Base-by-base conservation (phyloP, 2,113 vertebrate genomes). In the Sceloporus undulatus region DNA sequence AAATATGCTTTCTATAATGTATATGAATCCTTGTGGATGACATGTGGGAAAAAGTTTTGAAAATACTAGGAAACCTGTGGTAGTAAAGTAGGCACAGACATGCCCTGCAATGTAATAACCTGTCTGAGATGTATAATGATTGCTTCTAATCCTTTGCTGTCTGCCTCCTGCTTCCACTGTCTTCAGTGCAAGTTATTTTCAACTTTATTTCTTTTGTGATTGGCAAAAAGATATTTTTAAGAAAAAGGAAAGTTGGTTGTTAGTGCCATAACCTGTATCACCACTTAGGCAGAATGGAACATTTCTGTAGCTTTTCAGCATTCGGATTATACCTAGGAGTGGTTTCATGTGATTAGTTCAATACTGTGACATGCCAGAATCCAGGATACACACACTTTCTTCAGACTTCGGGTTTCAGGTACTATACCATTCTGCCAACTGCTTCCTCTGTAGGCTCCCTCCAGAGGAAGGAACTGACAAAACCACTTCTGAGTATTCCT, bases 1-100 rank as follows among this genome's bases (percentile, higher is more conserved):
- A 77, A 77, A 38, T 59, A 75, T 75, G 25, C 1, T 38, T 74
- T 21, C 56, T 89, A 94, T 91, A 88, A 90, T 89, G 88, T 91
- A 94, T 94, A 91, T 91, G 91, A 95, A 92, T 80, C 90, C 92
- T 89, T 90, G 88, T 94, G 91, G 85, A 91, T 90, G 87, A 85
- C 84, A 90, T 85, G 77, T 94, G 94, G 92, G 91, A 95, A 93
- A 91, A 79, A 86, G 89, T 88, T 52, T 54, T 71, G 52, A 56
- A 92, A 89, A 88, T 92, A 90, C 79, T 91, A 86, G 92, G 94
- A 94, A 92, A 68, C 82, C 81, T 85, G 66, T 74, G 89, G 83
- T 94, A 90, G 92, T 88, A 84, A 93, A 92, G 91, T 86, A 87
- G 77, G 87, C 83, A 88, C 74, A 93, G 87, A 75, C 81, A 38